Percentiles rank a stretch among this genome's conserved stretches.
These are phyloP conservation scores for Dynastes tityus DNA, from an alignment of 2,888 invertebrate genomes.

Conservation along the genomic window DNA sequence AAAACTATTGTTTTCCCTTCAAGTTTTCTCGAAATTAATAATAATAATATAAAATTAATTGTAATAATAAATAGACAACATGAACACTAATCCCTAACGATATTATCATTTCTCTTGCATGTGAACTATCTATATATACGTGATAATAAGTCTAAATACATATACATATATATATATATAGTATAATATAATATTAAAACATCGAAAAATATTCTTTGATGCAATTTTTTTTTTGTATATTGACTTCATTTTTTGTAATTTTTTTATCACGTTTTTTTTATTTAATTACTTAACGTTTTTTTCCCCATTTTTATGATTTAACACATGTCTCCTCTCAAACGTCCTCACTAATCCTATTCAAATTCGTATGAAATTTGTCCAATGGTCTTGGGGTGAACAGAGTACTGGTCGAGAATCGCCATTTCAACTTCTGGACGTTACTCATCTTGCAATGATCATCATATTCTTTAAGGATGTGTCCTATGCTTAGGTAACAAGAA, in stretches of 20 bases:
- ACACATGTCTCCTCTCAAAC: constrained; percentile 15
- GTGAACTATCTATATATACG: constrained; percentile 10
- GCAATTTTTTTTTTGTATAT: constrained; percentile 47
- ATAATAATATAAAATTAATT: background rate
- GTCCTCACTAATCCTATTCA: constrained; percentile 58
- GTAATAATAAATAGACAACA: constrained; percentile 32
- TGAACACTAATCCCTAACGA: constrained; percentile 27
- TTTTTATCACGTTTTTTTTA: constrained; percentile 49
- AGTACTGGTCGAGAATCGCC: constrained; percentile 84
- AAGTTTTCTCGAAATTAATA: background rate
- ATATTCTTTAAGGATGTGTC: constrained; percentile 79
- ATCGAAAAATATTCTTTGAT: constrained; percentile 52
- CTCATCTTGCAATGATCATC: constrained; percentile 80
- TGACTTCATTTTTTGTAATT: constrained; percentile 51
- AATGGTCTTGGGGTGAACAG: constrained; percentile 67
- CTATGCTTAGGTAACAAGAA: constrained; percentile 76
- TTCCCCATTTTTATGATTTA: background rate
- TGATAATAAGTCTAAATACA: constrained; percentile 31
- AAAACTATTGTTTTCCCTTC: background rate
- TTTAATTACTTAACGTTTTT: constrained; percentile 8
- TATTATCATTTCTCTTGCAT: constrained; percentile 12
- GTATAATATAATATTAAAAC: constrained; percentile 50
- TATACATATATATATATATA: background rate
- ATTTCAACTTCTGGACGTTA: constrained; percentile 82
- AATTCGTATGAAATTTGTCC: constrained; percentile 57